Base-by-base conservation (phyloP, 2,113 vertebrate species). In the Scophthalmus maximus region DNA sequence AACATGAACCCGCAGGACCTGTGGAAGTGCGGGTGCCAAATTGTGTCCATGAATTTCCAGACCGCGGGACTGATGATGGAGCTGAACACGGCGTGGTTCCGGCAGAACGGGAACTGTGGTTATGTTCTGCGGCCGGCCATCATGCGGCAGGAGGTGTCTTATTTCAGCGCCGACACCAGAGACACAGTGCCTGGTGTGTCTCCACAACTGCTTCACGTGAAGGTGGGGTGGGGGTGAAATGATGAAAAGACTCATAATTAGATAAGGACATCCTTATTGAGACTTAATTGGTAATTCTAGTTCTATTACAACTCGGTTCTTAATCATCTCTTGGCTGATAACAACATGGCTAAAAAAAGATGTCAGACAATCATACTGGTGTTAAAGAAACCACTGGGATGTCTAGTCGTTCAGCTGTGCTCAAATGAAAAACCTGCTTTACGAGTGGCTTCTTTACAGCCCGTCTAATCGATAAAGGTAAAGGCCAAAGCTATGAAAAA, bases 1-100 rank as follows among this genome's bases (percentile, higher is more conserved):
- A 98, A 98, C 83, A 96, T 97, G 95, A 97, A 98, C 87, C 97
- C 96, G 46, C 97, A 97, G 90, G 96, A 97, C 83, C 95, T 97
- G 74, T 98, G 97, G 97, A 97, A 98, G 62, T 97, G 96, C 14
- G 97, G 97, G 4, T 97, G 96, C 83, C 97, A 98, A 81, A 95
- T 98, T 11, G 97, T 98, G 44, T 95, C 95, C 46, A 96, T 98
- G 96, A 98, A 98, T 91, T 97, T 96, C 67, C 97, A 98, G 73
- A 98, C 96, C 0, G 96, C 96, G 0, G 97, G 96, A 6, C 84
- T 98, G 71, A 97, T 97, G 96, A 97, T 97, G 96, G 96, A 97
- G 91, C 94, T 98, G 66, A 96, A 97, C 68, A 95, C 95, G 0
- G 96, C 96, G 61, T 98, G 96, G 97, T 98, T 98, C 84, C 88